Evolutionary conservation across 2,797 vertebrate species (phyloP).

Genomic region (Lepidocolaptes lacrymiger): DNA sequence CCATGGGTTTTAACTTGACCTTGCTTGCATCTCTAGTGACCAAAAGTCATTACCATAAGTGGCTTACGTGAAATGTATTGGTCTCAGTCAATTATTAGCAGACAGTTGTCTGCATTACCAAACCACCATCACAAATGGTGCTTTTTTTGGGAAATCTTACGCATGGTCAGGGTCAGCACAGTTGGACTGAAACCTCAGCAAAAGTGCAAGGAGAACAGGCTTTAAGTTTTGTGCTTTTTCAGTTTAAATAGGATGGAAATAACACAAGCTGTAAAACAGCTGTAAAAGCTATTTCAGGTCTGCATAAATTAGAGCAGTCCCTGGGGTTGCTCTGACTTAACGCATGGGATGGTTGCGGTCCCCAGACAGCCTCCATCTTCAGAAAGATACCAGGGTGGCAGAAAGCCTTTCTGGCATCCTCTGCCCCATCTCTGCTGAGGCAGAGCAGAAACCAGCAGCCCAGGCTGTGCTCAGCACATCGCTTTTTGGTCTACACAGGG

Average conservation of each 20-base stretch:
- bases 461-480: neutral
- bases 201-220: neutral
- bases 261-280: neutral
- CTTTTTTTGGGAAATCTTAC: conserved; percentile 50
- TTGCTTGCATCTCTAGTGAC: conserved; percentile 36
- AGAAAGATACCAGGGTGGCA: neutral
- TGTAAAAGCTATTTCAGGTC: neutral
- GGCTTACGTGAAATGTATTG: conserved; percentile 50
- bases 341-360: neutral
- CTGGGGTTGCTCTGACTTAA: neutral
- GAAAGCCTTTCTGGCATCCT: neutral
- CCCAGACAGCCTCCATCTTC: neutral
- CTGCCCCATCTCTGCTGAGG: neutral
- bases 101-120: conserved; percentile 63
- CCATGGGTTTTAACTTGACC: conserved; percentile 52
- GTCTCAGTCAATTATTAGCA: conserved; percentile 63
- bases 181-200: conserved; percentile 42
- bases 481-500: neutral
- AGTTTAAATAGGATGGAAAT: neutral
- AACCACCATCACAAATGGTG: conserved; percentile 48
- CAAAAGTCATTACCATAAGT: conserved; percentile 57
- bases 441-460: neutral
- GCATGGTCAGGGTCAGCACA: neutral
- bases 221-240: conserved; percentile 32
- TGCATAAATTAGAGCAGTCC: neutral